Percentiles rank a stretch among this genome's conserved stretches.
These are phyloP conservation scores for Numenius arquata DNA, from an alignment of 2,113 vertebrate genomes.

Conservation along the genomic window DNA sequence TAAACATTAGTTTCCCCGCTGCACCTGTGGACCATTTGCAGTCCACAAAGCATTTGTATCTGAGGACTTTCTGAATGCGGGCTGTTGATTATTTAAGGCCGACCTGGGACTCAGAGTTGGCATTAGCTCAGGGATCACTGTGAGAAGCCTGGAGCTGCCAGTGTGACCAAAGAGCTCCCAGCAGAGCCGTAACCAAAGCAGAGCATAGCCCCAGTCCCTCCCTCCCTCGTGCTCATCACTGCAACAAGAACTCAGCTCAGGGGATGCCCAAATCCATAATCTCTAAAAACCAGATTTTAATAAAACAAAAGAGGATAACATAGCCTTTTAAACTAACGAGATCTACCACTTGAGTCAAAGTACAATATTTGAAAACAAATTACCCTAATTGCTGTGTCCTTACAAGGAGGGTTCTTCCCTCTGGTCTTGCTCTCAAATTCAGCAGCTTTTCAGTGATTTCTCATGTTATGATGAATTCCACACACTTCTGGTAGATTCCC, in stretches of 20 bases:
- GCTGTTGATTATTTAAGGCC: background rate
- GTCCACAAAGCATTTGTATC: background rate
- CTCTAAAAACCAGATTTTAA: background rate
- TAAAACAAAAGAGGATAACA: background rate
- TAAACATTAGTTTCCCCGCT: background rate
- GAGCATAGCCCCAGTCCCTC: accelerated
- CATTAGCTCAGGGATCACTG: background rate
- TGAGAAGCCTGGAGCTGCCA: background rate
- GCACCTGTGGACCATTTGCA: background rate
- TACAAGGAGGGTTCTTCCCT: background rate
- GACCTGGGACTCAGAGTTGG: background rate
- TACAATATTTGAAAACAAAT: background rate
- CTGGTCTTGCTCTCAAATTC: background rate
- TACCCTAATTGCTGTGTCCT: background rate
- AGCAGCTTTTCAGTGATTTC: background rate
- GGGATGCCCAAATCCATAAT: background rate
- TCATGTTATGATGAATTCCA: background rate
- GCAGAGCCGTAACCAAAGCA: background rate
- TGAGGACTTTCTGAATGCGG: background rate
- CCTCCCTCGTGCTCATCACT: background rate
- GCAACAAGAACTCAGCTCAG: background rate
- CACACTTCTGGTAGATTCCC: background rate
- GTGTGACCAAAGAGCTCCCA: background rate
- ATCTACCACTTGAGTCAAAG: background rate
- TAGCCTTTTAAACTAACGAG: background rate